Conservation (phyloP, 2,113 vertebrate species). For the Coptodon bakossiorum region DNA sequence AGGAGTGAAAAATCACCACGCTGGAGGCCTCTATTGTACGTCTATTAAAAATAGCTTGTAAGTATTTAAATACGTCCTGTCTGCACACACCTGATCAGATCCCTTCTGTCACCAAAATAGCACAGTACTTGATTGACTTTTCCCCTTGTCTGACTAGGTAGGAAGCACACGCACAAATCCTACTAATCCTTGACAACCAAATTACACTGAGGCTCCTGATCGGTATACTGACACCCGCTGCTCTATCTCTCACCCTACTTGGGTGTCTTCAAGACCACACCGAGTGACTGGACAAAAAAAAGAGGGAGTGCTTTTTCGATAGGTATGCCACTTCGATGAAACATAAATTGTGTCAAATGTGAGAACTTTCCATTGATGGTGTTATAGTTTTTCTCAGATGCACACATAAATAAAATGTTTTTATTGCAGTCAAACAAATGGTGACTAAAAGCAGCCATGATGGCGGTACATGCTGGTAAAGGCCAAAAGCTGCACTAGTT, state of each 20-base stretch:
- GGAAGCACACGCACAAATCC: conserved; percentile 27
- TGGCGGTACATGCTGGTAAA: background rate
- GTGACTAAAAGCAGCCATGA: background rate
- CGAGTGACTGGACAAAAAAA: background rate
- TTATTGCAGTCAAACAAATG: background rate
- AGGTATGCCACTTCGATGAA: background rate
- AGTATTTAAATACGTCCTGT: background rate
- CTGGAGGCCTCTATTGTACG: background rate
- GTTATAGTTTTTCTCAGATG: background rate
- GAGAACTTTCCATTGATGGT: background rate
- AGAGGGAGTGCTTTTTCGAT: background rate
- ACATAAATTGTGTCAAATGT: background rate
- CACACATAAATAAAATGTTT: background rate
- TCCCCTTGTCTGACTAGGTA: conserved; percentile 4
- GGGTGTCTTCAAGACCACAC: background rate
- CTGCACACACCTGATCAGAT: background rate
- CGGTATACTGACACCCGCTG: background rate
- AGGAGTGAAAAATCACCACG: background rate
- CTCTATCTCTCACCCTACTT: background rate
- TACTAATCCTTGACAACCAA: conserved; percentile 38
- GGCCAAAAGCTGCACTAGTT: background rate
- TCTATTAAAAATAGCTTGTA: background rate
- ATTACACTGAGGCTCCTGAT: conserved; percentile 21
- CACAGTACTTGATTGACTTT: conserved; percentile 1
- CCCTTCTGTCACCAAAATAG: conserved; percentile 14